These are phyloP conservation scores for Hycleus phaleratus DNA, from an alignment of 1,140 invertebrate species.

Conservation along the genomic window DNA sequence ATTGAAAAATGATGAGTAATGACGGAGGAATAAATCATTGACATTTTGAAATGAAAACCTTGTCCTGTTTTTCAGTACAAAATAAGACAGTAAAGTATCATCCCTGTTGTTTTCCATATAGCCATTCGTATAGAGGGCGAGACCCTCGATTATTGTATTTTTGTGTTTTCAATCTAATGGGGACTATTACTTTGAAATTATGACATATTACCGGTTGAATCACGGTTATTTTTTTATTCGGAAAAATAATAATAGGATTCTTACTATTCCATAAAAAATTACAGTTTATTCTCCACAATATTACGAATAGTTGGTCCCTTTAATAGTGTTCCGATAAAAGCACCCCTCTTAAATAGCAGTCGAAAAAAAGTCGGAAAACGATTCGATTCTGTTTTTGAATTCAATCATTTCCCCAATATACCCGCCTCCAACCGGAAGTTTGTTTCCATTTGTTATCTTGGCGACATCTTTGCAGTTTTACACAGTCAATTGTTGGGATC, in stretches of 20 bases:
- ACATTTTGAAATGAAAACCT: conserved; percentile 31
- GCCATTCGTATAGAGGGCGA: conserved; percentile 10
- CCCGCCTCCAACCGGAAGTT: conserved; percentile 18
- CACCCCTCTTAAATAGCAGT: neutral
- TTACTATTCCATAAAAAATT: too few relatives aligned
- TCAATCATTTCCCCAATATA: conserved; percentile 19
- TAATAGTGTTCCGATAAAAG: too few relatives aligned
- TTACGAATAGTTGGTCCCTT: too few relatives aligned
- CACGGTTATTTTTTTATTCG: too few relatives aligned
- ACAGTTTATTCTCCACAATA: too few relatives aligned
- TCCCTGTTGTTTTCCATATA: conserved; percentile 21
- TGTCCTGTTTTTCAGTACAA: conserved; percentile 23
- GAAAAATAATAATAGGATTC: too few relatives aligned
- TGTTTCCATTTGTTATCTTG: conserved; percentile 23
- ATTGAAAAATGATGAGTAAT: conserved; percentile 31
- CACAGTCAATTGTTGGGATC: conserved; percentile 26
- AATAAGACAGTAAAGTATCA: conserved; percentile 27
- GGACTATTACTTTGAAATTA: neutral
- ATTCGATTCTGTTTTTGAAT: conserved; percentile 18
- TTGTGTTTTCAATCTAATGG: conserved; percentile 1
- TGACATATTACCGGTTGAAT: neutral
- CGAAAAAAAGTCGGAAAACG: conserved; percentile 5
- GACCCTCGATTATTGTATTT: conserved; percentile 7
- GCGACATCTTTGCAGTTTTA: conserved; percentile 19
- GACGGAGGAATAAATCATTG: conserved; percentile 33